A percentile compares a stretch with the other conserved stretches of the same genome.
Evolutionary conservation across 2,797 vertebrate genomes (phyloP).

Genomic region (Orientallactaga sibirica): DNA sequence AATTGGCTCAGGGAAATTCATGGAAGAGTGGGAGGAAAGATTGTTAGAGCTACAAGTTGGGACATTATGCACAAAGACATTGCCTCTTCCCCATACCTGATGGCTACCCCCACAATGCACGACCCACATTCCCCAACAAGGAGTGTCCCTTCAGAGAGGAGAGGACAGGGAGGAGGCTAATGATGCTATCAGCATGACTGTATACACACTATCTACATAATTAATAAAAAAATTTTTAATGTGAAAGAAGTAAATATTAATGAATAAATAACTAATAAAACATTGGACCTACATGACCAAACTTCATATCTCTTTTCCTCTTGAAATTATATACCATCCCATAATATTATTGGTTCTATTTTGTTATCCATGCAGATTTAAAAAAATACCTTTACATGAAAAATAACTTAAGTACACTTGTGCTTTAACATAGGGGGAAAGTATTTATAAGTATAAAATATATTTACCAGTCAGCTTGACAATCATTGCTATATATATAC

Average conservation of each 20-base stretch:
- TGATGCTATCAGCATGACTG: too few relatives aligned
- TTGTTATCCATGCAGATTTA: not conserved
- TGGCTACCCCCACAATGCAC: too few relatives aligned
- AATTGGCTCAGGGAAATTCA: too few relatives aligned
- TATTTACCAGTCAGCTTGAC: not conserved
- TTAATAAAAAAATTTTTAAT: not conserved
- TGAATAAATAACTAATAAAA: not conserved
- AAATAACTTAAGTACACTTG: not conserved
- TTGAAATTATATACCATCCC: not conserved
- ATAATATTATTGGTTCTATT: not conserved
- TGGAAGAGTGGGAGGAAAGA: too few relatives aligned
- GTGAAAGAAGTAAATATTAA: not conserved
- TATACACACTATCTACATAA: too few relatives aligned
- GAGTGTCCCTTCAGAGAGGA: too few relatives aligned
- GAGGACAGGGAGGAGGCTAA: too few relatives aligned
- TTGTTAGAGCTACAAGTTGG: too few relatives aligned
- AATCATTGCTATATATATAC: not conserved
- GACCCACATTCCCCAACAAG: too few relatives aligned
- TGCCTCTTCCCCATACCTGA: too few relatives aligned
- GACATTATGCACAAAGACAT: too few relatives aligned
- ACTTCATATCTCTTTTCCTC: not conserved
- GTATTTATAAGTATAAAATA: not conserved
- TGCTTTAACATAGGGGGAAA: slow-evolving; percentile 27
- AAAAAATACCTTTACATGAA: not conserved
- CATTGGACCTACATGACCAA: not conserved